Base-by-base conservation (phyloP, 2,888 invertebrate genomes). In the Aphelenchoides bicaudatus region DNA sequence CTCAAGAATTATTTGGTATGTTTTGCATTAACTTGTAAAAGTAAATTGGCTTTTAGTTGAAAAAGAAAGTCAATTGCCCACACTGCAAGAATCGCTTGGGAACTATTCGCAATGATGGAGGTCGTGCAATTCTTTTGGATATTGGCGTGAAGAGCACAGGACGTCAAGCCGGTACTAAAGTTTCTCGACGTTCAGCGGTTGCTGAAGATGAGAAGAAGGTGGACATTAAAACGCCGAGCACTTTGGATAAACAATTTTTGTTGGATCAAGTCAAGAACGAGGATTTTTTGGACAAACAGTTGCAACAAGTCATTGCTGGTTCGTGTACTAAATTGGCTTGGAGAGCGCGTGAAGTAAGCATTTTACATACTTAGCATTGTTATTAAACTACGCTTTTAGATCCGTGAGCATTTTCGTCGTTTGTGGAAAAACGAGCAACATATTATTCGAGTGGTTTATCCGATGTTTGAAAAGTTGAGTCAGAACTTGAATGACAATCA, bases 381-480 rank as follows among this genome's bases (percentile, higher is more conserved):
- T n/a, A n/a, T n/a, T n/a, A n/a, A n/a, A n/a, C n/a, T n/a, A n/a
- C n/a, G n/a, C n/a, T n/a, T n/a, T n/a, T n/a, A n/a, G n/a, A n/a
- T 79, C 1, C 76, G 79, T 31, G 78, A 85, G n/a, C 86, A 86
- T 73, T 82, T 92, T 66, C 84, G 87, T 27, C 80, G 84, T 46
- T 83, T 91, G 28, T 90, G 88, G 84, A 76, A 83, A 54, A 85
- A 86, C 67, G 89, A 92, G 73, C 83, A 84, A 38, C 84, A 86
- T 4, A 47, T 75, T 5, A 63, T 77, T 5, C 39, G 59, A 39
- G 64, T 64, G 34, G 50, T 78, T 6, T 78, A 73, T 51, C 75
- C 78, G 10, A 65, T 78, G 65, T 66, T 78, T 29, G 48, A 53
- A n/a, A 30, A n/a, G 10, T 21, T 51, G 10, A 2, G 16, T 2